These are phyloP conservation scores for Anhinga anhinga DNA, from an alignment of 2,113 vertebrate genomes.

Conservation along the genomic window DNA sequence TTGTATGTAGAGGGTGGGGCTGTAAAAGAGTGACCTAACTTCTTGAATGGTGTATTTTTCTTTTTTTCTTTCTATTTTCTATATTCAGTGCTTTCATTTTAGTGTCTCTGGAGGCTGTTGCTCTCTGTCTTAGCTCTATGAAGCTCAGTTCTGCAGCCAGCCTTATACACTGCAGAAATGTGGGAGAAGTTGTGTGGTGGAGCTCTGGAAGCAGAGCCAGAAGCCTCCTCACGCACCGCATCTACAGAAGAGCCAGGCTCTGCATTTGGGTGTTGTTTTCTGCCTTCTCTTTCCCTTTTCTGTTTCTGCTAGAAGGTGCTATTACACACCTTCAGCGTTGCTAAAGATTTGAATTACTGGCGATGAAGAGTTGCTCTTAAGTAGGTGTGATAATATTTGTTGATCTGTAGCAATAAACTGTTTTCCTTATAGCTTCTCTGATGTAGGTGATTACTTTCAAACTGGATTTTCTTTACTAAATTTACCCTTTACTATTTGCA, in stretches of 20 bases:
- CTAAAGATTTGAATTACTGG: constrained; percentile 1
- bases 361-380: background rate
- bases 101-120: background rate
- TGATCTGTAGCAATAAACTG: background rate
- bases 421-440: background rate
- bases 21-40: background rate
- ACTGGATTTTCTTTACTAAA: background rate
- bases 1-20: background rate
- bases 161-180: background rate
- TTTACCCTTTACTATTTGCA: constrained; percentile 17
- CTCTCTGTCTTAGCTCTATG: background rate
- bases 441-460: constrained; percentile 24
- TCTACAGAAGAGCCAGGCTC: background rate
- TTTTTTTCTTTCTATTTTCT: background rate
- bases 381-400: background rate
- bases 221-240: background rate
- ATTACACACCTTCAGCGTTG: background rate
- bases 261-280: background rate
- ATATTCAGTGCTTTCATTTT: background rate
- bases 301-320: background rate
- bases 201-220: background rate
- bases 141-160: background rate
- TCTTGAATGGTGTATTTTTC: background rate
- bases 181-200: background rate
- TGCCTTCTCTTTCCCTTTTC: background rate